phyloP scores from a whole-genome alignment of 2,797 vertebrate species.

The Rhinichthys osculus region DNA sequence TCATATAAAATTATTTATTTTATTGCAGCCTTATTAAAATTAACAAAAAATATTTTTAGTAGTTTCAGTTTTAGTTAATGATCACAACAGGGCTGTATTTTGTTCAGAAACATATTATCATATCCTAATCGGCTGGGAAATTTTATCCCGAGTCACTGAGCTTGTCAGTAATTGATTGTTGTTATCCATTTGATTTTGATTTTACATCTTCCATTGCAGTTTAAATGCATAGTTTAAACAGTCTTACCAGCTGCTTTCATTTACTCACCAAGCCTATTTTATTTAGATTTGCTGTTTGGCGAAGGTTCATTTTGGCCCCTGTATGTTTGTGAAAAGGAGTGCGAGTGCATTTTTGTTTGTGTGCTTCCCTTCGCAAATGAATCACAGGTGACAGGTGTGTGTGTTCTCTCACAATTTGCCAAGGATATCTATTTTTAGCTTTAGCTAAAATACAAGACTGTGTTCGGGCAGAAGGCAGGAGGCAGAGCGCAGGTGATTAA shows the following conservation, averaged over 20 bases:
- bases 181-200: not conserved
- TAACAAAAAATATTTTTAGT: no score
- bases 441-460: constrained; percentile 29
- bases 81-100: no score
- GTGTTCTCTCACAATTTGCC: constrained; percentile 45
- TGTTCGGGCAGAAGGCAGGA: constrained; percentile 15
- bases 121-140: not conserved
- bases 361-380: not conserved
- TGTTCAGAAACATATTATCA: no score
- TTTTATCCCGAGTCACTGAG: not conserved
- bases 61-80: no score
- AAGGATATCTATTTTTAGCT: constrained; percentile 56
- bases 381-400: constrained; percentile 50
- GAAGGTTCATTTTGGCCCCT: not conserved
- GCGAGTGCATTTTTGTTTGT: constrained; percentile 20
- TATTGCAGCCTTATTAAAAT: no score
- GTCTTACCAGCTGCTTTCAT: not conserved
- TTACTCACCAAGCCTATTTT: not conserved
- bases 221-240: not conserved
- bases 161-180: not conserved
- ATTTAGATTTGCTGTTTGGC: not conserved
- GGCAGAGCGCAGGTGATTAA: constrained; percentile 52
- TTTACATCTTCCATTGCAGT: not conserved
- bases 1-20: no score
- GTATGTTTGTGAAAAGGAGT: not conserved